These are phyloP conservation scores for Drosophila obscura DNA, from an alignment of 1,140 invertebrate species.

Conservation along the genomic window DNA sequence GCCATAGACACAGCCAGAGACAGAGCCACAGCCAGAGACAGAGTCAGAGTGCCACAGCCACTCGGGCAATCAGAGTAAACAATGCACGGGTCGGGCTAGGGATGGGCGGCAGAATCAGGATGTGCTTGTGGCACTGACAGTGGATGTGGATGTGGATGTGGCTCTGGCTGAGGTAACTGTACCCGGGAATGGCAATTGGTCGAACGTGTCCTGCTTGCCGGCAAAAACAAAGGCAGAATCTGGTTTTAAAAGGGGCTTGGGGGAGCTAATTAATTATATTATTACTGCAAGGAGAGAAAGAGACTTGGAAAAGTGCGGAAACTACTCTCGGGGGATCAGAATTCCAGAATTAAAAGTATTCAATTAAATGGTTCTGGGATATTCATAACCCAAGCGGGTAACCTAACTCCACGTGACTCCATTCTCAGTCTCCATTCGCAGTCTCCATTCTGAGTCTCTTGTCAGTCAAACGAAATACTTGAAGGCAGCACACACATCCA, in stretches of 20 bases:
- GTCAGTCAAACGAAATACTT: too few relatives aligned
- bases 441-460: too few relatives aligned
- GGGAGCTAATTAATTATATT: constrained; percentile 57
- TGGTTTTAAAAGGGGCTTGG: background rate
- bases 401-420: too few relatives aligned
- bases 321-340: constrained; percentile 13
- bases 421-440: too few relatives aligned
- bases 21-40: background rate
- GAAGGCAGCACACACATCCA: too few relatives aligned
- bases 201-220: constrained; percentile 43
- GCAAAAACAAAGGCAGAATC: constrained; percentile 49
- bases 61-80: constrained; percentile 56
- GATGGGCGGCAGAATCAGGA: constrained; percentile 1
- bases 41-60: constrained; percentile 4
- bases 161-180: constrained; percentile 9
- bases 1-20: constrained; percentile 13
- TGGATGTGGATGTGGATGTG: background rate
- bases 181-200: constrained; percentile 20
- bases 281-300: constrained; percentile 23
- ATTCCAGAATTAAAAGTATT: too few relatives aligned
- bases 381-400: too few relatives aligned
- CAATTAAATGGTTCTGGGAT: too few relatives aligned
- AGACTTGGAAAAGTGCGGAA: constrained; percentile 8
- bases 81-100: constrained; percentile 19
- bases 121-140: background rate